phyloP scores from a whole-genome alignment of 2,888 invertebrate genomes.

The Brenthis daphne region DNA sequence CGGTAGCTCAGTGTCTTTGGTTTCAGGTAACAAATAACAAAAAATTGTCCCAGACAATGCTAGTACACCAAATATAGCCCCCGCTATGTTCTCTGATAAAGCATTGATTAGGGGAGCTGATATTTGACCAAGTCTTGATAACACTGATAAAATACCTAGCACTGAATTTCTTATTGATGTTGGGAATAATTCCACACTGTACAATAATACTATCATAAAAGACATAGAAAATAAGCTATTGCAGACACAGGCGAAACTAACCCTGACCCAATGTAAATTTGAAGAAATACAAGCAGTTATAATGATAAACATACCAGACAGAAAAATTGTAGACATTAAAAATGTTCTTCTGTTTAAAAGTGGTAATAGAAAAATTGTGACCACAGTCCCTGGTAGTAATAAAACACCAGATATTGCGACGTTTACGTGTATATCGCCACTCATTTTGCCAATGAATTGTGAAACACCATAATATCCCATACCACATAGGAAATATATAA shows the following conservation, averaged over 20 bases:
- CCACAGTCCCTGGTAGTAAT: conserved; percentile 84
- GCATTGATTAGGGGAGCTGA: conserved; percentile 88
- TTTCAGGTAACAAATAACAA: conserved; percentile 85
- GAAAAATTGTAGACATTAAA: conserved; percentile 79
- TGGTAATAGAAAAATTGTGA: conserved; percentile 81
- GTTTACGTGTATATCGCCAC: conserved; percentile 89
- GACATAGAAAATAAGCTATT: conserved; percentile 90
- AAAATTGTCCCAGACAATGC: conserved; percentile 85
- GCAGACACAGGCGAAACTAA: conserved; percentile 85
- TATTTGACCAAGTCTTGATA: conserved; percentile 91
- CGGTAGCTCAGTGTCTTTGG: conserved; percentile 60
- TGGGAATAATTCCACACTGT: conserved; percentile 92
- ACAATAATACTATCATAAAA: conserved; percentile 92
- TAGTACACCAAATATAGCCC: conserved; percentile 83
- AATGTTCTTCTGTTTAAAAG: conserved; percentile 83
- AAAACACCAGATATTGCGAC: conserved; percentile 87
- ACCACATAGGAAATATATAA: conserved; percentile 89
- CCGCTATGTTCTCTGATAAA: conserved; percentile 59
- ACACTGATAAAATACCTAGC: conserved; percentile 89
- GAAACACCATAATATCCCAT: conserved; percentile 93
- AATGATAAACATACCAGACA: conserved; percentile 63
- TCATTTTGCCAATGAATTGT: conserved; percentile 88
- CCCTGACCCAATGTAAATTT: conserved; percentile 65
- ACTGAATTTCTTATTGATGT: conserved; percentile 92
- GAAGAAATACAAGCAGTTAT: conserved; percentile 52